These are phyloP conservation scores for Parasteatoda tepidariorum DNA, from an alignment of 1,140 invertebrate species.

Conservation along the genomic window DNA sequence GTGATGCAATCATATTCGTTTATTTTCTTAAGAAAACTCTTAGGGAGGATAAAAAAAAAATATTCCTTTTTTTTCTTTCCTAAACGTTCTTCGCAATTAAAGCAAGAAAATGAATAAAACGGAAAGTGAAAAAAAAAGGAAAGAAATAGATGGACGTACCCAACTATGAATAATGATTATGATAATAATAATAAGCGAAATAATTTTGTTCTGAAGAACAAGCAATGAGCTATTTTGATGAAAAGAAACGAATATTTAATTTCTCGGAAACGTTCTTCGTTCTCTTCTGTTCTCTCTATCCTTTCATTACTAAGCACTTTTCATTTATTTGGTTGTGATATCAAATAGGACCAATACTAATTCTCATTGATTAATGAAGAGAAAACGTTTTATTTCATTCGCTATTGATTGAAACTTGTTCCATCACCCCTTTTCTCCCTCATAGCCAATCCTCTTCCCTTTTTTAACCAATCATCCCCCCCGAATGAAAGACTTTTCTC, in stretches of 20 bases:
- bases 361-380: constrained; percentile 56
- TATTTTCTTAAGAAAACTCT: constrained; percentile 32
- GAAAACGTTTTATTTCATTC: constrained; percentile 50
- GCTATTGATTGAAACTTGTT: constrained; percentile 45
- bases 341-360: constrained; percentile 55
- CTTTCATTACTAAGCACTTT: constrained; percentile 15
- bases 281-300: background rate
- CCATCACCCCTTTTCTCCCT: background rate
- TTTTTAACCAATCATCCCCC: constrained; percentile 43
- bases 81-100: constrained; percentile 32
- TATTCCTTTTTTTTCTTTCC: background rate
- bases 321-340: constrained; percentile 9
- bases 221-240: constrained; percentile 10
- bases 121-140: background rate
- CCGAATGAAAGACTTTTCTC: constrained; percentile 42
- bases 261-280: constrained; percentile 35
- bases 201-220: background rate
- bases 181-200: constrained; percentile 32
- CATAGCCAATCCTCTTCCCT: background rate
- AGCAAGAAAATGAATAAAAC: constrained; percentile 11
- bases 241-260: constrained; percentile 49
- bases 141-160: constrained; percentile 23
- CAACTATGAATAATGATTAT: constrained; percentile 2
- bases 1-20: constrained; percentile 6
- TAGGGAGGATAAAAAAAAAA: constrained; percentile 9